Evolutionary conservation across 2,113 vertebrate species (phyloP).

Genomic region (Dicrurus megarhynchus): DNA sequence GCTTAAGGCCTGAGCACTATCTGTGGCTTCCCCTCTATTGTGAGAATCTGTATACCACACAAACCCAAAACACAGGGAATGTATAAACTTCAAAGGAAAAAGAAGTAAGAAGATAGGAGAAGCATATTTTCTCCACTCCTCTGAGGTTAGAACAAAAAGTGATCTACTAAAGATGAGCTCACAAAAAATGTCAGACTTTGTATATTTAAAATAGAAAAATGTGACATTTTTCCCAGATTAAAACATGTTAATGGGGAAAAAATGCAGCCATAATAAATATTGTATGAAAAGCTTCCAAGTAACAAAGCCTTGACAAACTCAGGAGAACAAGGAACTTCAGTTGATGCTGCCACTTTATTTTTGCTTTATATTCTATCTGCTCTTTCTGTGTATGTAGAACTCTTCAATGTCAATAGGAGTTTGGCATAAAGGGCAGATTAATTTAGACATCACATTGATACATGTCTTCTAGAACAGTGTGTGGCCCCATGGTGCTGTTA

Average conservation of each 20-base stretch:
- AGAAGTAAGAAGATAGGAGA: not conserved
- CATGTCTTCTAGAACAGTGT: not conserved
- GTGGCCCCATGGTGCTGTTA: not conserved
- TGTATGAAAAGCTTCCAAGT: conserved; percentile 66
- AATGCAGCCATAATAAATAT: conserved; percentile 66
- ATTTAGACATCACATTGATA: conserved; percentile 7
- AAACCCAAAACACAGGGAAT: not conserved
- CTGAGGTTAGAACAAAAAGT: conserved; percentile 45
- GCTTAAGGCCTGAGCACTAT: conserved; percentile 15
- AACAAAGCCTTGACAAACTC: conserved; percentile 64
- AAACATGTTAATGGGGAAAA: conserved; percentile 63
- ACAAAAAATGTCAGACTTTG: conserved; percentile 45
- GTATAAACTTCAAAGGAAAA: conserved; percentile 33
- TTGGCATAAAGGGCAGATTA: conserved; percentile 4
- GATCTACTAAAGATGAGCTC: not conserved
- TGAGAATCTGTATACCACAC: not conserved
- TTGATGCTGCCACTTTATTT: conserved; percentile 48
- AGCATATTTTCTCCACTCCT: conserved; percentile 9
- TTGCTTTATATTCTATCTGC: not conserved
- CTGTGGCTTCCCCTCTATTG: conserved; percentile 13
- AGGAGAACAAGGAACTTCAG: conserved; percentile 55
- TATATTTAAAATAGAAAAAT: conserved; percentile 51
- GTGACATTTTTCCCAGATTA: conserved; percentile 61
- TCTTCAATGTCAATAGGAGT: not conserved
- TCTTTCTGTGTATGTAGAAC: not conserved